Evolutionary conservation across 2,888 invertebrate species (phyloP).

Genomic region (Orthonychiurus folsomi): DNA sequence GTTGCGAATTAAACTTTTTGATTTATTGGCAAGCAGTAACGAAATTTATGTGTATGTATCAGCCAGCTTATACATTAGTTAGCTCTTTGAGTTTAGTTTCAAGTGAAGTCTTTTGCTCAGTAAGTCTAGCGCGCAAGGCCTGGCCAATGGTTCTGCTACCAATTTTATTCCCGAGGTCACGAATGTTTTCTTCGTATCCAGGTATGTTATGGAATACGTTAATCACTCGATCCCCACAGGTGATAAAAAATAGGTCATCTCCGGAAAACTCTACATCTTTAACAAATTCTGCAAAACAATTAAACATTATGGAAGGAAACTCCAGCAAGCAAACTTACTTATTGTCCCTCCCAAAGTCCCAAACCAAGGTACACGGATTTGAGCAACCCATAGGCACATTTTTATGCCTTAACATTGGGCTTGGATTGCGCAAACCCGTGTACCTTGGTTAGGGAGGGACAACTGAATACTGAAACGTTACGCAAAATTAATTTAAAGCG

Average conservation of each 20-base stretch:
- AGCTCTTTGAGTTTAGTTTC: constrained; percentile 10
- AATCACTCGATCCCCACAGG: constrained; percentile 65
- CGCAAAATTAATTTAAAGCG: too few relatives aligned
- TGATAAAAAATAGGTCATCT: constrained; percentile 61
- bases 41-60: neutral
- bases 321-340: neutral
- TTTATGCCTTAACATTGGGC: too few relatives aligned
- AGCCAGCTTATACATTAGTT: too few relatives aligned
- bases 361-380: too few relatives aligned
- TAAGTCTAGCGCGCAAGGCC: constrained; percentile 26
- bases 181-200: constrained; percentile 51
- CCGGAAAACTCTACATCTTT: constrained; percentile 64
- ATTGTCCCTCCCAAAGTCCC: neutral
- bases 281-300: constrained; percentile 54
- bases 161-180: constrained; percentile 42
- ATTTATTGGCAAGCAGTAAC: too few relatives aligned
- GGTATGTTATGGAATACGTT: constrained; percentile 69
- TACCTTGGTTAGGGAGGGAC: too few relatives aligned
- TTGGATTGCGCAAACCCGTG: too few relatives aligned
- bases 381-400: too few relatives aligned
- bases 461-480: too few relatives aligned
- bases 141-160: constrained; percentile 41
- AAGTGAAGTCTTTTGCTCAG: constrained; percentile 15
- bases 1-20: too few relatives aligned
- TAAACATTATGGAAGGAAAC: constrained; percentile 5